Conservation (phyloP, 2,113 vertebrate species). For the Boulengeromyrus knoepffleri region DNA sequence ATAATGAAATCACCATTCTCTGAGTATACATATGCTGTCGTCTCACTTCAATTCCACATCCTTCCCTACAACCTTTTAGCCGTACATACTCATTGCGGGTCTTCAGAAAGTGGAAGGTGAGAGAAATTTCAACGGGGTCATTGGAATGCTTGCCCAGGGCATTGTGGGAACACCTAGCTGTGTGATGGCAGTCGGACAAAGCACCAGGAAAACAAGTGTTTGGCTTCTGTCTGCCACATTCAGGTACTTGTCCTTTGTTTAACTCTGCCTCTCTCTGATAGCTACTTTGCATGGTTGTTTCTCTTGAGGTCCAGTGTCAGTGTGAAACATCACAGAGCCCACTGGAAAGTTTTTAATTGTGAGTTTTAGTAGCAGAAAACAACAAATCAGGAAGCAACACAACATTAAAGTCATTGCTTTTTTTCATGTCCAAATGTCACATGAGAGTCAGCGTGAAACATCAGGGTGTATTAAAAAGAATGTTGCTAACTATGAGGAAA, state of each 20-base stretch:
- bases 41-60: background rate
- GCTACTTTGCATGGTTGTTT: background rate
- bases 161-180: constrained; percentile 66
- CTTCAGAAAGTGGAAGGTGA: constrained; percentile 59
- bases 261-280: background rate
- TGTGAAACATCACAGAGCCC: background rate
- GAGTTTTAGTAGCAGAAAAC: background rate
- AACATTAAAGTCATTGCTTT: background rate
- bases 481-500: background rate
- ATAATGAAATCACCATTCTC: background rate
- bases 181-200: constrained; percentile 49
- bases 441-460: background rate
- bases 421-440: background rate
- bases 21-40: background rate
- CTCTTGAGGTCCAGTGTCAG: background rate
- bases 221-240: constrained; percentile 48
- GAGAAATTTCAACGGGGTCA: constrained; percentile 59
- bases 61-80: background rate
- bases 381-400: background rate
- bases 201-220: constrained; percentile 31
- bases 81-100: constrained; percentile 28
- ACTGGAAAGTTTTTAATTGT: background rate
- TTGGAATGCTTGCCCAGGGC: constrained; percentile 47
- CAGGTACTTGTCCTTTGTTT: constrained; percentile 4
- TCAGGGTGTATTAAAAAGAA: background rate